Evolutionary conservation across 2,797 vertebrate species (phyloP).

Genomic region (Tadarida brasiliensis): DNA sequence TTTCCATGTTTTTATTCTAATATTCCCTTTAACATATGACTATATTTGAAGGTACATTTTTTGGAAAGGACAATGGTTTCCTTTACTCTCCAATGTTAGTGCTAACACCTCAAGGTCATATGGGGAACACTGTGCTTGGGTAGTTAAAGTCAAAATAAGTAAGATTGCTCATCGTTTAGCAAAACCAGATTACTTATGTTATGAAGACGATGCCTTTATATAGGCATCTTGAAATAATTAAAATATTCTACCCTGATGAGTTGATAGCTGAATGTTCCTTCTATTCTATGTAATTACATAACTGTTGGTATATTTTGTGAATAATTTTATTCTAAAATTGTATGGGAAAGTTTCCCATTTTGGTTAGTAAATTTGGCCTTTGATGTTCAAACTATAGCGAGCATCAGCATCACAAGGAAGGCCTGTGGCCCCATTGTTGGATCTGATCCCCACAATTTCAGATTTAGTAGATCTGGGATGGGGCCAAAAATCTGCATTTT

Average conservation of each 20-base stretch:
- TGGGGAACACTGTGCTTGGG: not conserved
- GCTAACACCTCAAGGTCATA: not conserved
- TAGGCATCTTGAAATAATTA: slow-evolving; percentile 39
- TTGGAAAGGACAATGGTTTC: not conserved
- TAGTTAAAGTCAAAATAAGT: not conserved
- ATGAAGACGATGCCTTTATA: not conserved
- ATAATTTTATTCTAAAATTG: slow-evolving; percentile 43
- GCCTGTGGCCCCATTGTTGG: not conserved
- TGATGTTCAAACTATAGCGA: slow-evolving; percentile 10
- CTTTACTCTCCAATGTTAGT: not conserved
- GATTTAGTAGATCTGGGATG: not conserved
- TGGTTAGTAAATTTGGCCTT: not conserved
- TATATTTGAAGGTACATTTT: not conserved
- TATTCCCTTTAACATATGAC: not conserved
- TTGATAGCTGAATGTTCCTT: not conserved
- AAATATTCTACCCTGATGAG: slow-evolving; percentile 18
- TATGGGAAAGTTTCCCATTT: not conserved
- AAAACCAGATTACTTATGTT: not conserved
- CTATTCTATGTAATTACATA: slow-evolving; percentile 27
- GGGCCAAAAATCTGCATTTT: slow-evolving; percentile 40
- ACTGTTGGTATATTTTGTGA: slow-evolving; percentile 38
- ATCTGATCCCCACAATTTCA: not conserved
- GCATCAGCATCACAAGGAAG: not conserved
- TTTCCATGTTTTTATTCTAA: not conserved
- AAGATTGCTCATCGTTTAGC: not conserved